Evolutionary conservation across 2,797 vertebrate species (phyloP), one percentile per base, ranked within the genome.

Genomic region (Argya squamiceps): DNA sequence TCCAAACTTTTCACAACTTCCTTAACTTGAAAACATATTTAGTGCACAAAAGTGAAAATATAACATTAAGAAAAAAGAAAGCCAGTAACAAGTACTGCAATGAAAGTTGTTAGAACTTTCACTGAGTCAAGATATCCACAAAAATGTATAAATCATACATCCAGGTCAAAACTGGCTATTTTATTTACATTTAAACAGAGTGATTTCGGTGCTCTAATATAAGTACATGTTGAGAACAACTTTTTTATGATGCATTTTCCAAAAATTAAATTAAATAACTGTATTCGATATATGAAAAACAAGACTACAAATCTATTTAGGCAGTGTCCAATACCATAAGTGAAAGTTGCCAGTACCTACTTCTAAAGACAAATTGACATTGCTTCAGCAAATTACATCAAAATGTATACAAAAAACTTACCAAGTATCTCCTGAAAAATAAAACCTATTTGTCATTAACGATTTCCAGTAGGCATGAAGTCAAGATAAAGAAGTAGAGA

Each of bases 91-190:
- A 94, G 70, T 67, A 77, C 60, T 60, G 84, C 60, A 92, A 3
- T 71, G 86, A 95, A 96, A 83, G 63, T 47, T 84, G 56, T 44
- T 4, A 91, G 50, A 97, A 91, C 29, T 89, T 96, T 74, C 63
- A 92, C 20, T 88, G 84, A 96, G 39, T 91, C 55, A 73, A 77
- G 79, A 78, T 43, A 18, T 70, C 60, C 50, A 58, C 16, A 67
- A 70, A 2, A 71, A 36, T 36, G 53, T 44, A 89, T 88, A 83
- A 84, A 85, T 92, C 76, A 82, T 22, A 89, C 50, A 89, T 91
- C 46, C 67, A 70, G 34, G 58, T 87, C 80, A 92, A 92, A 93
- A 84, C 9, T 34, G 52, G 34, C 55, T 77, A 37, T 80, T 91
- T 93, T 94, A 79, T 93, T 94, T 74, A 88, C 83, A 92, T 73